These are phyloP conservation scores for Catostomus latipinnis DNA, from an alignment of 2,797 vertebrate species.

Conservation along the genomic window DNA sequence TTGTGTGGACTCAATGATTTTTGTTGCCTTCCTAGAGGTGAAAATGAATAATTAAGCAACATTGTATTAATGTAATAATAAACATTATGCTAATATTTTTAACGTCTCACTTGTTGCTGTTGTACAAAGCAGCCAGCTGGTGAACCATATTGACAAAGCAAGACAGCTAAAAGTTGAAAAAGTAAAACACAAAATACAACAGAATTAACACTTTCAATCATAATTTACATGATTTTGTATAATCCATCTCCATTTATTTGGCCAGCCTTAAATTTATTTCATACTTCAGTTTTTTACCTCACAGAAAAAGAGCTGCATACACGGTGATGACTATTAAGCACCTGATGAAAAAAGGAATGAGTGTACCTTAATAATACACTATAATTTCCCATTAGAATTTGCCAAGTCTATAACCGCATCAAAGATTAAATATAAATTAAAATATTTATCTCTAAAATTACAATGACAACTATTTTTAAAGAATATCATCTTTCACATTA, in stretches of 20 bases:
- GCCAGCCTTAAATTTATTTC: constrained; percentile 78
- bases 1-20: constrained; percentile 95
- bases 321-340: constrained; percentile 98
- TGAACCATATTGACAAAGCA: constrained; percentile 96
- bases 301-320: constrained; percentile 94
- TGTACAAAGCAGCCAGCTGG: constrained; percentile 94
- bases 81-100: background rate
- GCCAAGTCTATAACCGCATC: too few relatives aligned
- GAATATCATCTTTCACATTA: too few relatives aligned
- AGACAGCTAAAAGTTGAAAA: constrained; percentile 81
- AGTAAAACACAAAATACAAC: background rate
- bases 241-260: background rate
- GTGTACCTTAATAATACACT: background rate
- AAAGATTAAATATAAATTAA: too few relatives aligned
- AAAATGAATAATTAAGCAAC: constrained; percentile 1
- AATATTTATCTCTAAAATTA: too few relatives aligned
- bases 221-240: background rate
- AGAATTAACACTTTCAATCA: background rate
- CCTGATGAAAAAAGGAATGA: constrained; percentile 71
- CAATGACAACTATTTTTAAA: too few relatives aligned
- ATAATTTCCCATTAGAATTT: background rate
- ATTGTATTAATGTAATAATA: background rate
- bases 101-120: constrained; percentile 89
- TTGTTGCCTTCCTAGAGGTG: constrained; percentile 84
- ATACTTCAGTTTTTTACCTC: constrained; percentile 98